Percentiles rank a stretch among this genome's conserved stretches.
Conservation (phyloP, 2,888 invertebrate species). For the Latrodectus hesperus region DNA sequence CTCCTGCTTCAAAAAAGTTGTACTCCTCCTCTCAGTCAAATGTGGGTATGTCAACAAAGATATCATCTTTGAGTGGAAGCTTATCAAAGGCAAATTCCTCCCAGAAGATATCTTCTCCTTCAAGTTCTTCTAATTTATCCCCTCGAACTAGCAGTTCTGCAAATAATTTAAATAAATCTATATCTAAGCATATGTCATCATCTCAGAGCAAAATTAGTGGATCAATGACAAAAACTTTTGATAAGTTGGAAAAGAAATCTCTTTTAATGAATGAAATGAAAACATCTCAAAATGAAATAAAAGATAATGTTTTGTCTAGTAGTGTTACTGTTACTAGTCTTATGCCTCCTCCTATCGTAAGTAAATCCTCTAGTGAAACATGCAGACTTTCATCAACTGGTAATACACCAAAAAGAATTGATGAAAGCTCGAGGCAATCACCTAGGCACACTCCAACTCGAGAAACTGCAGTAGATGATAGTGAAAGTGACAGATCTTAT, state of each 20-base stretch:
- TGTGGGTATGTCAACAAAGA: slow-evolving; percentile 38
- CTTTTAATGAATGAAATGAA: slow-evolving; percentile 34
- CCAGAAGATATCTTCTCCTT: slow-evolving; percentile 59
- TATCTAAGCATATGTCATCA: slow-evolving; percentile 59
- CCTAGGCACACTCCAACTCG: slow-evolving; percentile 65
- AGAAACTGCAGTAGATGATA: slow-evolving; percentile 50
- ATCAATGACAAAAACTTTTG: slow-evolving; percentile 38
- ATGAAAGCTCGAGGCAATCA: slow-evolving; percentile 64
- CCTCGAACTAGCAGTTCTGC: slow-evolving; percentile 61
- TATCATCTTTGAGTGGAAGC: slow-evolving; percentile 32
- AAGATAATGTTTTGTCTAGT: slow-evolving; percentile 55
- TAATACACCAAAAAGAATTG: slow-evolving; percentile 54
- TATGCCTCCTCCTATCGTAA: slow-evolving; percentile 62
- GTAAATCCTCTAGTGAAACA: slow-evolving; percentile 38
- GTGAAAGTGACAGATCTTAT: slow-evolving; percentile 60
- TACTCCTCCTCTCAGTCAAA: slow-evolving; percentile 51
- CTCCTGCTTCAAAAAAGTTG: slow-evolving; percentile 56
- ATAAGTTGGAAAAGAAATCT: slow-evolving; percentile 52
- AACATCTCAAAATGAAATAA: slow-evolving; percentile 37
- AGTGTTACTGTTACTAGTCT: slow-evolving; percentile 43
- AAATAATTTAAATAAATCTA: slow-evolving; percentile 54
- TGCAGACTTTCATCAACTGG: slow-evolving; percentile 42
- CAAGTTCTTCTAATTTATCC: slow-evolving; percentile 41
- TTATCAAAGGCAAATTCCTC: slow-evolving; percentile 46
- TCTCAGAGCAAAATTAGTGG: slow-evolving; percentile 55